Conservation (phyloP, 2,888 invertebrate genomes). For the Melipona bicolor region DNA sequence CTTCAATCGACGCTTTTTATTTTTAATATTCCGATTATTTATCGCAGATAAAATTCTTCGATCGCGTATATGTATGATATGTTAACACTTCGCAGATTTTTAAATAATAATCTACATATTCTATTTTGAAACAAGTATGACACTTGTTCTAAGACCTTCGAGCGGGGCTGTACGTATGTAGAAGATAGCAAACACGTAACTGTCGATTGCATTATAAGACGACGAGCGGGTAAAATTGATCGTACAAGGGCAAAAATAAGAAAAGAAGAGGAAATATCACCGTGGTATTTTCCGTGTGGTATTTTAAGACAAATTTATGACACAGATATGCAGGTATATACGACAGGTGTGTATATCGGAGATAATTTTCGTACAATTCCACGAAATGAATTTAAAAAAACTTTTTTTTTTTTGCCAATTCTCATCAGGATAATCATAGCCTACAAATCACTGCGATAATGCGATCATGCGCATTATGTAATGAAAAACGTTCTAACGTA, state of each 20-base stretch:
- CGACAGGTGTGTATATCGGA: background rate
- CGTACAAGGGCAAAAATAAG: background rate
- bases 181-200: background rate
- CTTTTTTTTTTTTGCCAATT: background rate
- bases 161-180: conserved; percentile 1
- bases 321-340: background rate
- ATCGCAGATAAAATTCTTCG: no score
- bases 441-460: conserved; percentile 8
- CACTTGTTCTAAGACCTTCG: no score
- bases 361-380: background rate
- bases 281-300: background rate
- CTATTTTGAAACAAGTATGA: no score
- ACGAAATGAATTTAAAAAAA: background rate
- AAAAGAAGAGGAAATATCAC: background rate
- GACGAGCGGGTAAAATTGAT: background rate
- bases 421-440: background rate
- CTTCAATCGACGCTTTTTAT: no score
- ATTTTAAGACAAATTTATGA: background rate
- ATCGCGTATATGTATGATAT: no score
- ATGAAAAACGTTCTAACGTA: background rate
- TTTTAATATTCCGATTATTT: no score
- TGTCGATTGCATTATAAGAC: background rate
- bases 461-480: conserved; percentile 18
- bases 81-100: no score
- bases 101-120: no score